phyloP scores from a whole-genome alignment of 2,888 invertebrate species.

The Endomychus coccineus region DNA sequence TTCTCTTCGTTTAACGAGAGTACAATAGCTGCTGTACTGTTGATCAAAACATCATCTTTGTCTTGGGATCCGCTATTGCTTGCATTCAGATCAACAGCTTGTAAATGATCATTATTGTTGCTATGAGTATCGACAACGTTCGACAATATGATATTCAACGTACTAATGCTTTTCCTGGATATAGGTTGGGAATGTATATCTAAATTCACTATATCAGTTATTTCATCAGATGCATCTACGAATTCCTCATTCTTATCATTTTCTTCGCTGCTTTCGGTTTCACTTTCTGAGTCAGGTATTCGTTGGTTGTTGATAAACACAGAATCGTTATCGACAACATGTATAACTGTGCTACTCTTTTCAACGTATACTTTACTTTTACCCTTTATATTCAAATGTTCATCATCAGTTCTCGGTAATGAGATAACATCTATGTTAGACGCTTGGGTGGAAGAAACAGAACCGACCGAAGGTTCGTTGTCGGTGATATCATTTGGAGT shows the following conservation, averaged over 20 bases:
- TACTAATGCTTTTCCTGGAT: conserved; percentile 26
- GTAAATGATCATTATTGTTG: conserved; percentile 6
- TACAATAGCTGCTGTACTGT: conserved; percentile 24
- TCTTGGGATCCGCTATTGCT: neutral
- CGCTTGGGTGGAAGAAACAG: too few species aligned
- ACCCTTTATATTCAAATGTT: too few species aligned
- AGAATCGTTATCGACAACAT: conserved; percentile 32
- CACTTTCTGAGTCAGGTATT: conserved; percentile 22
- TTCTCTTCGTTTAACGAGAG: too few species aligned
- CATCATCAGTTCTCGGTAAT: too few species aligned
- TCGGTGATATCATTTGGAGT: too few species aligned
- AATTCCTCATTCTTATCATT: conserved; percentile 29
- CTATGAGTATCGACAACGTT: conserved; percentile 4
- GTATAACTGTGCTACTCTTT: conserved; percentile 41
- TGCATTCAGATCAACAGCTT: neutral
- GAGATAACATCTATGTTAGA: too few species aligned
- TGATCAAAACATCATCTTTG: conserved; percentile 16
- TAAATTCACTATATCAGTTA: conserved; percentile 8
- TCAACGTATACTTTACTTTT: conserved; percentile 35
- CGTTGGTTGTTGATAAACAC: conserved; percentile 12
- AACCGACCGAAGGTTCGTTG: too few species aligned
- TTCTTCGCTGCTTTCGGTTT: conserved; percentile 25
- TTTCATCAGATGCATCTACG: conserved; percentile 26
- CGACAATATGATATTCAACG: conserved; percentile 23
- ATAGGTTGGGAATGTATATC: neutral